A percentile compares a stretch with the other conserved stretches of the same genome.
These are phyloP conservation scores for Anthoscopus minutus DNA, from an alignment of 2,113 vertebrate genomes.

Conservation along the genomic window DNA sequence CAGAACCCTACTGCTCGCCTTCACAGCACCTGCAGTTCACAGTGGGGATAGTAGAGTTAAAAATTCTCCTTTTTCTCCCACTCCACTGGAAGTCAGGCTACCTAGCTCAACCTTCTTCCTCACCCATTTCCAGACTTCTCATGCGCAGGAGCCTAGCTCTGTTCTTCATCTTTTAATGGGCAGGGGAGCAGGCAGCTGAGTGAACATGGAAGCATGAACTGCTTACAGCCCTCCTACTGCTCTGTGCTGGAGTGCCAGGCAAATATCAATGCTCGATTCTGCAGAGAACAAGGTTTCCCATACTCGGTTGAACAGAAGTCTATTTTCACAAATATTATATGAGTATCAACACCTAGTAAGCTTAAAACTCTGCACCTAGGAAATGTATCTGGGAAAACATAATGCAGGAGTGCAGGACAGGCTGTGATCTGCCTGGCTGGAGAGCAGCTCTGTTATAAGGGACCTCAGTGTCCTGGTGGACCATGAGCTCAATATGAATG, in stretches of 20 bases:
- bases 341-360: background rate
- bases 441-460: background rate
- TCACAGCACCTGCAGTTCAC: background rate
- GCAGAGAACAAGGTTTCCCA: background rate
- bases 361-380: background rate
- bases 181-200: background rate
- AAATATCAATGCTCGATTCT: background rate
- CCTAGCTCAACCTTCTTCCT: background rate
- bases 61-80: background rate
- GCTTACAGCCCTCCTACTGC: background rate
- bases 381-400: background rate
- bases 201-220: background rate
- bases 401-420: background rate
- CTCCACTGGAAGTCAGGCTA: background rate
- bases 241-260: background rate
- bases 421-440: background rate
- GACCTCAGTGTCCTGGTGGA: background rate
- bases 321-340: background rate
- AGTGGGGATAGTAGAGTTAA: background rate
- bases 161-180: background rate
- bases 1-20: background rate
- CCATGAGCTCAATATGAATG: background rate
- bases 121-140: background rate
- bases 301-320: background rate
- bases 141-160: background rate